Evolutionary conservation across 2,113 vertebrate genomes (phyloP).

Genomic region (Leptodactylus fuscus): DNA sequence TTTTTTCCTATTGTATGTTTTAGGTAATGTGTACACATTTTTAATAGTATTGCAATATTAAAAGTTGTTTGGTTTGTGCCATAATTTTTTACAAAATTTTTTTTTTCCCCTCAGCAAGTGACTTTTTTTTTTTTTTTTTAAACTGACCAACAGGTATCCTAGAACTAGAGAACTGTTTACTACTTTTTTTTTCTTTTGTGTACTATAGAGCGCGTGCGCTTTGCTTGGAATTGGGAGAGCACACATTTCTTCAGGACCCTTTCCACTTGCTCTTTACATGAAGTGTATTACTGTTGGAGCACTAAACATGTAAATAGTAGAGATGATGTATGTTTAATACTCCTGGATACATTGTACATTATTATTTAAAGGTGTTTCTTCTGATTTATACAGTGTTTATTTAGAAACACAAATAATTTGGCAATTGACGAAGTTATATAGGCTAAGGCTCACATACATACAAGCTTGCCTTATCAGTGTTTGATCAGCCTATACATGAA

Average conservation of each 20-base stretch:
- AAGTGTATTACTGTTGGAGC: background rate
- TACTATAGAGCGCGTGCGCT: background rate
- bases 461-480: background rate
- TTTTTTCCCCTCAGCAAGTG: no score
- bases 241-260: background rate
- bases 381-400: no score
- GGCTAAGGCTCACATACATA: no score
- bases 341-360: background rate
- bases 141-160: background rate
- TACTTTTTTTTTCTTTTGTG: no score
- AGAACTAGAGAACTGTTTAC: background rate
- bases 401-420: no score
- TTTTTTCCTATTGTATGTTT: slow-evolving; percentile 7
- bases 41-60: slow-evolving; percentile 57
- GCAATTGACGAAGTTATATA: no score
- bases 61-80: slow-evolving; percentile 37
- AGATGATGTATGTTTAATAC: background rate
- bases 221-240: background rate
- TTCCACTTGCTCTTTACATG: no score
- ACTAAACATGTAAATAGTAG: background rate
- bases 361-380: background rate
- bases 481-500: no score
- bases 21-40: slow-evolving; percentile 45
- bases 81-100: no score
- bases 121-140: slow-evolving; percentile 12